Percentiles rank a stretch among this genome's conserved stretches.
These are phyloP conservation scores for Equus przewalskii DNA, from an alignment of 2,113 vertebrate genomes.

Conservation along the genomic window DNA sequence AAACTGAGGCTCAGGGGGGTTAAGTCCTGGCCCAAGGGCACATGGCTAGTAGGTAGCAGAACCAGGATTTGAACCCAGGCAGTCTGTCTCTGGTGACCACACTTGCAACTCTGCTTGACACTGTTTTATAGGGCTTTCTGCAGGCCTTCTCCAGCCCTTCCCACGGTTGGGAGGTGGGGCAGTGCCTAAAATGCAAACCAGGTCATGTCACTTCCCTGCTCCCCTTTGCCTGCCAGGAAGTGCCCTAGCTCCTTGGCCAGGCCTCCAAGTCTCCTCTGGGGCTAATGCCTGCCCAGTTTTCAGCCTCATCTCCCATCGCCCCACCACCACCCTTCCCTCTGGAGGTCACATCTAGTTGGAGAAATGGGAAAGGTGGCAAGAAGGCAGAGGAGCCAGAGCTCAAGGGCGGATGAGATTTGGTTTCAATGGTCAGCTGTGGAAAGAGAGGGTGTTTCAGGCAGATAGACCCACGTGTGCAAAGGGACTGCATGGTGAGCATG, in stretches of 20 bases:
- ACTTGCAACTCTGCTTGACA: neutral
- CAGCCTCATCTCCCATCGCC: neutral
- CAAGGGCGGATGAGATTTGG: neutral
- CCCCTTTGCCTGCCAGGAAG: neutral
- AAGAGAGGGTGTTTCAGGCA: neutral
- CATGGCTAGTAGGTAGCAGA: neutral
- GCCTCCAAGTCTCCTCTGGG: neutral
- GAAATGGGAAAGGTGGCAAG: neutral
- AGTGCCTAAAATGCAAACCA: neutral
- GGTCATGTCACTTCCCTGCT: neutral
- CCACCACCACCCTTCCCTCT: no score
- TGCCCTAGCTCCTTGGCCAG: neutral
- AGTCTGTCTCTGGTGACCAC: neutral
- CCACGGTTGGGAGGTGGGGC: neutral
- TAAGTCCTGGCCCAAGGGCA: neutral
- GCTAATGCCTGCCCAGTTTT: neutral
- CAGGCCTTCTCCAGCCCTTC: neutral
- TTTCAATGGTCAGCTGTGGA: neutral
- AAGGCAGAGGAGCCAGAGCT: neutral
- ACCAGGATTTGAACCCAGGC: neutral
- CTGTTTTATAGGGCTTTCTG: neutral
- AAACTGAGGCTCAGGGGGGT: neutral
- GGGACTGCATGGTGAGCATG: neutral
- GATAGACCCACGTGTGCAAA: neutral
- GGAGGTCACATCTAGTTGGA: neutral